Evolutionary conservation across 2,113 vertebrate genomes (phyloP).

Genomic region (Megalops atlanticus): DNA sequence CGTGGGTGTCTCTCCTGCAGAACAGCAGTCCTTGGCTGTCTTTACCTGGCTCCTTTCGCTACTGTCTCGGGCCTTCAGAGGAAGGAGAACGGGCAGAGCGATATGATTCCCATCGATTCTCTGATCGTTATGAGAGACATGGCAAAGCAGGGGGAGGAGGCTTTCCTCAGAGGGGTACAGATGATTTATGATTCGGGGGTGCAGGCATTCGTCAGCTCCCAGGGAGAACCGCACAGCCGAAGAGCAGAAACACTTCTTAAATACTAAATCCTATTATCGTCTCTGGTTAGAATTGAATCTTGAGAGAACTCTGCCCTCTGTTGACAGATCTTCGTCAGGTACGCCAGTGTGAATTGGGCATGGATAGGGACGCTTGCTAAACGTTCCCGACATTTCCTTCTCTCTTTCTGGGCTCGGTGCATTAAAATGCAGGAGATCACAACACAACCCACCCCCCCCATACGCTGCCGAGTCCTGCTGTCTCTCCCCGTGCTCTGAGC

Average conservation of each 20-base stretch:
- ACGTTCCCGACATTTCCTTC: neutral
- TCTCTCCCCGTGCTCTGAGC: neutral
- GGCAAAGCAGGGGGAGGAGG: neutral
- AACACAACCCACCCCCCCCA: neutral
- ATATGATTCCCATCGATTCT: neutral
- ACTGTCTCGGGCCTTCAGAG: neutral
- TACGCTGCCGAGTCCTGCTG: neutral
- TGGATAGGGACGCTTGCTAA: neutral
- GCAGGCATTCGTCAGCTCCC: neutral
- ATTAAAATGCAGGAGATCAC: conserved; percentile 2
- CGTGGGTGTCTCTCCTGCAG: too few relatives aligned
- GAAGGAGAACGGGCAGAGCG: neutral
- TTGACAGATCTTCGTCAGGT: conserved; percentile 12
- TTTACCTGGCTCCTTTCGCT: neutral
- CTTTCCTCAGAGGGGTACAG: neutral
- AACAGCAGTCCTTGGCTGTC: neutral
- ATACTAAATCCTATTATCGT: neutral
- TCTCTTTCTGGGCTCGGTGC: neutral
- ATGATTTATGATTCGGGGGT: neutral
- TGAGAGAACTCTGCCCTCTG: conserved; percentile 41
- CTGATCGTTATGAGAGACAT: neutral
- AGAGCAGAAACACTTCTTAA: neutral
- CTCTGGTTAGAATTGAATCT: conserved; percentile 28
- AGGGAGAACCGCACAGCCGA: neutral
- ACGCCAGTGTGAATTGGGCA: neutral